These are phyloP conservation scores for Eulemur albifrons DNA, from an alignment of 2,797 vertebrate species.

Conservation along the genomic window DNA sequence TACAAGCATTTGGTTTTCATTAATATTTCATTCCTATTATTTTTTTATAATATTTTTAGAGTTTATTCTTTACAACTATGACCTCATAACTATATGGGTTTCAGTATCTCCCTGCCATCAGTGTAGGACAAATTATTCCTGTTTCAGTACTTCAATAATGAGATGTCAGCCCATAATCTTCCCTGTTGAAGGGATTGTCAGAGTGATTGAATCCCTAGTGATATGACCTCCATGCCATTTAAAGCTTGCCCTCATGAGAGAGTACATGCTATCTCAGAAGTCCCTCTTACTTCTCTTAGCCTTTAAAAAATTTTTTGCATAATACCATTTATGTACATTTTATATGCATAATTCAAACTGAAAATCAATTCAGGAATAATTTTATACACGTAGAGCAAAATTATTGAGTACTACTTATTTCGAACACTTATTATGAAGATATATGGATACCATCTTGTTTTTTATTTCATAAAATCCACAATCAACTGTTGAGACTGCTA, in stretches of 20 bases:
- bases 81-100: not conserved
- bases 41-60: not conserved
- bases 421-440: conserved; percentile 4
- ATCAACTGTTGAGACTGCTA: not conserved
- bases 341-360: conserved; percentile 34
- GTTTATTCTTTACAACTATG: not conserved
- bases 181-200: conserved; percentile 63
- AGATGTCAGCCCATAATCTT: conserved; percentile 67
- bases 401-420: not conserved
- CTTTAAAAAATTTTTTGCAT: conserved; percentile 39
- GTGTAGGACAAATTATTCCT: conserved; percentile 61
- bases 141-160: conserved; percentile 69
- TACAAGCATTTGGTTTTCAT: not conserved
- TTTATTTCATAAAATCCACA: conserved; percentile 15
- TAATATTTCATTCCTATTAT: not conserved
- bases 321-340: not conserved
- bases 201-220: conserved; percentile 41
- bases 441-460: not conserved
- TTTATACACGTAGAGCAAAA: not conserved
- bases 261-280: conserved; percentile 23
- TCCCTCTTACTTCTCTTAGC: not conserved
- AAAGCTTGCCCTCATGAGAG: conserved; percentile 37
- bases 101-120: conserved; percentile 67
- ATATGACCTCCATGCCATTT: conserved; percentile 57
- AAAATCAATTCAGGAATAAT: conserved; percentile 43